Base-by-base conservation (phyloP, 2,888 invertebrate genomes). In the Chrysopilus asiliformis region DNA sequence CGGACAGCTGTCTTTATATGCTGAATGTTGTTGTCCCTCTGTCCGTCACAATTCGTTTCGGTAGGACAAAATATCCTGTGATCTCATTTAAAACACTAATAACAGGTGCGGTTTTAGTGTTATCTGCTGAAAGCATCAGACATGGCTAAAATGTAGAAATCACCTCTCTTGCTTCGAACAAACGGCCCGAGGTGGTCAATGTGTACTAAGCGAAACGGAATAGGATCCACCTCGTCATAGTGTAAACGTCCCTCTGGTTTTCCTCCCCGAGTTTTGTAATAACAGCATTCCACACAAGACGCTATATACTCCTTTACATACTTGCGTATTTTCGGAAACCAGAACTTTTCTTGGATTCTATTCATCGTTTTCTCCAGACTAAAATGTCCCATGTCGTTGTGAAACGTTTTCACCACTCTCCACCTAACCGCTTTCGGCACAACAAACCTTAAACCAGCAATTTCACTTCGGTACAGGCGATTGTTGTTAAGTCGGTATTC, bases 21-120 rank as follows among this genome's bases (percentile, higher is more conserved):
- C 48, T 49, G 32, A 45, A 53, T 3, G 49, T 48, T 2, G 50
- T 45, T 10, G n/a, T n/a, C n/a, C 50, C 51, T 36, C 49, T 35
- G 37, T 53, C 51, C 4, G 45, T 44, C 6, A 53, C 41, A 2
- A 53, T 42, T 8, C 45, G 31, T 10, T 28, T 33, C 5, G 53
- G 51, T 5, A 44, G 43, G 2, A 50, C 51, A 38, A 50, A 52
- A 41, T 47, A 45, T 7, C 36, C 27, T 1, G 39, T 22, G 1
- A 47, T n/a, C 3, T 49, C 41, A 12, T 37, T 39, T 17, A 46
- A 15, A 1, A 40, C 30, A 9, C 34, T 35, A n/a, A 47, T 12
- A 2, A 48, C 48, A 2, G 45, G 45, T 5, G 40, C 34, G 1
- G 44, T 40, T 24, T 45, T 48, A 3, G 46, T 46, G 5, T 22